Conservation (phyloP, 2,888 invertebrate species). For the Netelia melanura region DNA sequence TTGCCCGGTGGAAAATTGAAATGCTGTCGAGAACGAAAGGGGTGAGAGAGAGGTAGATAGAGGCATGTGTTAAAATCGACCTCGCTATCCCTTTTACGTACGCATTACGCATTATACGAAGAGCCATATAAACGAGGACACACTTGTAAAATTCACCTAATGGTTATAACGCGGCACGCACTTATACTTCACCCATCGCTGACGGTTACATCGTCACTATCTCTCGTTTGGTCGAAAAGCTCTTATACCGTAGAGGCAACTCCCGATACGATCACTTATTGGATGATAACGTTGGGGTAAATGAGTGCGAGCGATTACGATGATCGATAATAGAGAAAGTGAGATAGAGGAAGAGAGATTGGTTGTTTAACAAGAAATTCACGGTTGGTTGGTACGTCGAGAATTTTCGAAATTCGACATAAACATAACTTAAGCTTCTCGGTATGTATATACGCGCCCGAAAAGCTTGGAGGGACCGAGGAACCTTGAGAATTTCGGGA, state of each 20-base stretch:
- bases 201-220: background rate
- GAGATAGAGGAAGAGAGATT: background rate
- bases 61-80: background rate
- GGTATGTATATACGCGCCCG: background rate
- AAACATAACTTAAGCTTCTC: background rate
- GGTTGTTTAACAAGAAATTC: constrained; percentile 10
- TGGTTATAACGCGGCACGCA: background rate
- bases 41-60: no score
- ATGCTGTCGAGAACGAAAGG: background rate
- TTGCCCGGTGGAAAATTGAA: background rate
- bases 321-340: background rate
- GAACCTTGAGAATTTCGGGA: background rate
- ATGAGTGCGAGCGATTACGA: background rate
- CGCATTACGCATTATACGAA: background rate
- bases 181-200: background rate
- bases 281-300: constrained; percentile 22
- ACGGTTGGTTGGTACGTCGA: constrained; percentile 23
- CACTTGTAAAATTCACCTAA: constrained; percentile 22
- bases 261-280: constrained; percentile 25
- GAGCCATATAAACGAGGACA: background rate
- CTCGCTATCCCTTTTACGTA: background rate
- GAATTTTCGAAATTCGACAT: constrained; percentile 42
- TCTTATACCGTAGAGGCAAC: background rate
- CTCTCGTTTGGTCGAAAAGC: background rate
- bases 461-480: background rate